phyloP scores from a whole-genome alignment of 2,888 invertebrate genomes.

The Osedax frankpressi region DNA sequence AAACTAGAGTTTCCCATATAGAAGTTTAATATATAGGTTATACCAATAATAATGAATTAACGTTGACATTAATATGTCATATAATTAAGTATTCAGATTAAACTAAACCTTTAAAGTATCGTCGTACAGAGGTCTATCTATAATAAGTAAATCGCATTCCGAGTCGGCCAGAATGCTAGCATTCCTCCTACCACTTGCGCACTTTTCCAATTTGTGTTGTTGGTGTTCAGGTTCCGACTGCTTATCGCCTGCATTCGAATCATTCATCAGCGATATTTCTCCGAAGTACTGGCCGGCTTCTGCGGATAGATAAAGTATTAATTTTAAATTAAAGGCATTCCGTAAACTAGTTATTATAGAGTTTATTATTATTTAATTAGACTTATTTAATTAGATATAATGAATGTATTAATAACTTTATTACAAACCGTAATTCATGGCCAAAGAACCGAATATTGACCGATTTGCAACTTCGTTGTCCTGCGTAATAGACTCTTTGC shows the following conservation, averaged over 20 bases:
- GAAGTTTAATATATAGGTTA: too few species aligned
- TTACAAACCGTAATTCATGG: not conserved
- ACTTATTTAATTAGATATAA: not conserved
- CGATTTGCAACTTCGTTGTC: not conserved
- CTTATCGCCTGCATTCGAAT: conserved; percentile 30
- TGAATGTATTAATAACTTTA: not conserved
- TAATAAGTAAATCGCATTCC: conserved; percentile 35
- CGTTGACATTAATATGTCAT: too few species aligned
- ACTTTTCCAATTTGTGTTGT: too few species aligned
- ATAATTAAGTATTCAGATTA: too few species aligned
- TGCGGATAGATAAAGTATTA: too few species aligned
- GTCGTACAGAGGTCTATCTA: conserved; percentile 37
- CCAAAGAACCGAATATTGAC: not conserved
- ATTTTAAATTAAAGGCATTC: too few species aligned
- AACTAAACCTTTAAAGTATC: conserved; percentile 40
- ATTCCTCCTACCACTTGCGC: conserved; percentile 28
- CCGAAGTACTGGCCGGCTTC: conserved; percentile 41
- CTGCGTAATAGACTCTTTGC: not conserved
- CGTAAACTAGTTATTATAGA: too few species aligned
- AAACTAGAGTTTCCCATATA: too few species aligned
- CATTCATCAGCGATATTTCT: conserved; percentile 38
- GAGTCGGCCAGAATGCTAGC: conserved; percentile 40
- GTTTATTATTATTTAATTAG: too few species aligned
- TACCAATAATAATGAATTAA: too few species aligned
- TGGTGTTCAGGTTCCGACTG: too few species aligned